Conservation (phyloP, 2,113 vertebrate genomes). For the Stegostoma tigrinum region DNA sequence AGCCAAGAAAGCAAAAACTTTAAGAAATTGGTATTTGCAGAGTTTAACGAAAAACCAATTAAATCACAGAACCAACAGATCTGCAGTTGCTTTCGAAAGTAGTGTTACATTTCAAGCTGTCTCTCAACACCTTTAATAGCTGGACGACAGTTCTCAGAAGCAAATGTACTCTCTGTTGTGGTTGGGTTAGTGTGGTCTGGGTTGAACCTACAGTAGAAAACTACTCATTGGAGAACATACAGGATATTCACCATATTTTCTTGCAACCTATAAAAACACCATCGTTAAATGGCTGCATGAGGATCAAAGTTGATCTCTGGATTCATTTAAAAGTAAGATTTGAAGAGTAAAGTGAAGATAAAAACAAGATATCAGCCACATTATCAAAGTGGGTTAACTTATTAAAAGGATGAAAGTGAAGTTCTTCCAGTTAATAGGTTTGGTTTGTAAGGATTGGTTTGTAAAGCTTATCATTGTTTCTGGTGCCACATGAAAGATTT, state of each 20-base stretch:
- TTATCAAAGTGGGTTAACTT: background rate
- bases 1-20: background rate
- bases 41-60: background rate
- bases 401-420: background rate
- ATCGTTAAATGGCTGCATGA: background rate
- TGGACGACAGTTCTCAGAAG: background rate
- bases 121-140: conserved; percentile 15
- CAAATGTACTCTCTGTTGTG: background rate
- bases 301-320: background rate
- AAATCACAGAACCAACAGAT: background rate
- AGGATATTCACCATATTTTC: background rate
- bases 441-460: background rate
- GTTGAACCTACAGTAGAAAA: background rate
- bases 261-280: background rate
- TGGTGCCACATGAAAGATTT: background rate
- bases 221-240: background rate
- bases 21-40: background rate
- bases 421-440: background rate
- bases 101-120: background rate
- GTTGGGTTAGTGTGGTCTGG: background rate
- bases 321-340: background rate
- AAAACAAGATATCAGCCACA: background rate
- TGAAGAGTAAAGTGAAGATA: background rate
- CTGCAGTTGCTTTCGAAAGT: background rate
- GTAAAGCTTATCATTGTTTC: background rate